Evolutionary conservation across 2,113 vertebrate species (phyloP), one percentile per base, ranked within the genome.

Genomic region (Stigmatopora argus): DNA sequence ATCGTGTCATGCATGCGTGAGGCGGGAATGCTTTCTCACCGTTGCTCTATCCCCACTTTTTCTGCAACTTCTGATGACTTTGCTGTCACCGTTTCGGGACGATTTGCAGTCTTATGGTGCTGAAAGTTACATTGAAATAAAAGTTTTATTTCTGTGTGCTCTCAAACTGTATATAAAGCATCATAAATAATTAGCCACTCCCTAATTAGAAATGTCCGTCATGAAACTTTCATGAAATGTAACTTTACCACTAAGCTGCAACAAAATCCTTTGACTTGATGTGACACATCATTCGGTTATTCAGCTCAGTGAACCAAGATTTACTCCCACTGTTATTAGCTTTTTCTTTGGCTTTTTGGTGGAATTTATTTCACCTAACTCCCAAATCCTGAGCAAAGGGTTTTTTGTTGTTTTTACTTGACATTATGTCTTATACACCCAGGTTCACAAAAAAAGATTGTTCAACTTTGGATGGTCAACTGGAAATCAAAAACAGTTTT

Each of bases 41-140:
- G 64, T 2, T 77, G 72, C 31, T 90, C 87, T n/a, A 80, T 73
- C 0, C 68, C 80, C 18, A 78, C 81, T 66, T 75, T 78, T 26
- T 85, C 85, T 38, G 14, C 81, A 62, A 72, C 83, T 48, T 92
- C 88, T 48, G 79, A 58, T 14, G 82, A 68, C 46, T 19, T 85
- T 46, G 79, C 60, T 45, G 44, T 1, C 7, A 81, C 48, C 0
- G 55, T 38, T 66, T 90, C 90, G 0, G 84, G 78, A 18, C 71
- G 65, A 64, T 73, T 79, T 53, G 91, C 88, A 3, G 89, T 85
- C 26, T 88, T 93, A 34, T 95, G 93, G 75, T 96, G 95, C 94
- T 96, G 66, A 53, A 74, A 57, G 74, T 56, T 23, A 13, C 23
- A 31, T 2, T 4, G 26, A 31, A 7, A 11, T 38, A 48, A 18